Base-by-base conservation (phyloP, 2,113 vertebrate genomes). In the Leptobrachium leishanense region DNA sequence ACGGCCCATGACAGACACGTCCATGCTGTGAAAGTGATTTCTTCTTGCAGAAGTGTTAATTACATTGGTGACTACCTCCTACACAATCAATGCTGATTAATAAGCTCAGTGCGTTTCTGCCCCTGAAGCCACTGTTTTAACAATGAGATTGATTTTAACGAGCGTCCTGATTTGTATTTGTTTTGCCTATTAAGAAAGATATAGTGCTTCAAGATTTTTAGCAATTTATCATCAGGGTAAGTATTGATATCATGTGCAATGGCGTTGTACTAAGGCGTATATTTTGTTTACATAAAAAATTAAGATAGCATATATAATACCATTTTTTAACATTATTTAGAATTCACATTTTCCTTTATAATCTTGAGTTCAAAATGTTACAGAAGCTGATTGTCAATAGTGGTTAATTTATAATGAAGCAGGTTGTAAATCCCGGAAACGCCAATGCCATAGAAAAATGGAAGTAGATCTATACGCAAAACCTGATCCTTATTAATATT, bases 1-100 rank as follows among this genome's bases (percentile, higher is more conserved):
- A 46, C 43, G 50, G 68, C 76, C 63, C 63, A 62, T 77, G 67
- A 70, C 67, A 69, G 76, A 70, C 76, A 70, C 5, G 39, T 62
- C 68, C 76, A 77, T 77, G 68, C 76, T 77, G 76, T 62, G 76
- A 62, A 70, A 77, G 68, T 77, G 76, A 77, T 77, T 77, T 70
- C 76, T 77, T 71, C 76, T 77, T 62, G 76, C 76, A 77, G 55
- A 71, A 70, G 76, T 70, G 76, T 77, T 77, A 77, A 77, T 77
- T 77, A 77, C 76, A 63, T 77, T 71, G 76, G 76, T 70, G 54
- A 42, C 42, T 44, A 59, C 50, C 64, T 44, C 6, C 39, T 10
- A 3, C 59, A 39, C 66, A 77, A 77, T 77, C 76, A 77, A 77
- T 77, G 76, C 76, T 77, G 76, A 77, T 77, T 77, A 70, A 77